phyloP scores from a whole-genome alignment of 2,888 invertebrate species.

The Plagiodera versicolora region DNA sequence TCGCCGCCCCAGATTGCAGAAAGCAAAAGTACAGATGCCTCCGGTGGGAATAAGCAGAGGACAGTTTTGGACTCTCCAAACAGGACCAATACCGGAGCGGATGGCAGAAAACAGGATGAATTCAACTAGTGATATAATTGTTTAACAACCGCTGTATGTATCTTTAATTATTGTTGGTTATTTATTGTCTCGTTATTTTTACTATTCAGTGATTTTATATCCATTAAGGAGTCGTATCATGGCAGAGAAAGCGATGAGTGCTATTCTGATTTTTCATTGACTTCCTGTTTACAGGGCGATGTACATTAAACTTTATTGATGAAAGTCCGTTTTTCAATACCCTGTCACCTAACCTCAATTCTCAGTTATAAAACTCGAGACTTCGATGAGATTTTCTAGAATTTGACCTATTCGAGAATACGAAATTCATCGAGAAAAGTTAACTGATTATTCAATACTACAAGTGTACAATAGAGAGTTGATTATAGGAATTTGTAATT shows the following conservation, averaged over 20 bases:
- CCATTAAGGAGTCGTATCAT: background rate
- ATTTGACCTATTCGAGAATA: too few relatives aligned
- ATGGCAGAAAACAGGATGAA: conserved; percentile 32
- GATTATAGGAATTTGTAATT: too few relatives aligned
- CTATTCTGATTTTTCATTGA: background rate
- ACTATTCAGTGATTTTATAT: background rate
- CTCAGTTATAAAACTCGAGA: too few relatives aligned
- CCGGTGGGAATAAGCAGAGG: conserved; percentile 11
- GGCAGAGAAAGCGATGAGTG: background rate
- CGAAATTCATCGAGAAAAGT: too few relatives aligned
- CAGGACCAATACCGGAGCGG: conserved; percentile 29
- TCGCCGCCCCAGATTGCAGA: background rate
- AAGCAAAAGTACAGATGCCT: background rate
- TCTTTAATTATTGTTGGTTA: background rate
- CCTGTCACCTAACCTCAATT: background rate
- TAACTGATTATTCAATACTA: too few relatives aligned
- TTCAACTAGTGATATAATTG: conserved; percentile 12
- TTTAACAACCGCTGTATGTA: background rate
- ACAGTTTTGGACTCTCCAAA: conserved; percentile 26
- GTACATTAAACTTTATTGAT: background rate
- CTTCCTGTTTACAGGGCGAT: background rate
- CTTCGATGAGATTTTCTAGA: too few relatives aligned
- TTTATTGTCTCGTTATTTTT: background rate
- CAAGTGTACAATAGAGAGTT: too few relatives aligned
- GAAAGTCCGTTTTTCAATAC: background rate